Conservation (phyloP, 1,140 invertebrate species). For the Drosophila melanica region DNA sequence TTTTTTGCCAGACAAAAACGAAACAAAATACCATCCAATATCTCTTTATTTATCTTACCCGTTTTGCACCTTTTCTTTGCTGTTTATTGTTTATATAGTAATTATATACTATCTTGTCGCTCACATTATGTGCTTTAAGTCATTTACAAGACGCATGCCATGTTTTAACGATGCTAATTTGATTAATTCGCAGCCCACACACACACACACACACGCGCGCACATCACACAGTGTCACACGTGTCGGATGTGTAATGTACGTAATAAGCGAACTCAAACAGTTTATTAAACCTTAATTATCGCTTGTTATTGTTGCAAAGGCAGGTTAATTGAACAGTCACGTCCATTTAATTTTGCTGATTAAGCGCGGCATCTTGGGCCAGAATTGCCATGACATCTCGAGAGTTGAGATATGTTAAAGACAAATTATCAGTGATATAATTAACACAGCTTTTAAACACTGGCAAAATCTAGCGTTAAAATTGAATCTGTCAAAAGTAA, state of each 20-base stretch:
- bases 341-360: constrained; percentile 71
- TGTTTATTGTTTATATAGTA: constrained; percentile 40
- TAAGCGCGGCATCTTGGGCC: constrained; percentile 33
- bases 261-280: constrained; percentile 47
- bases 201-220: not conserved
- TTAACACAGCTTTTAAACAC: not conserved
- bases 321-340: constrained; percentile 66
- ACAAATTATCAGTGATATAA: not conserved
- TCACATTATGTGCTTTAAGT: constrained; percentile 44
- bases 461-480: too few species aligned
- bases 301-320: constrained; percentile 64
- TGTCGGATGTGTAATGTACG: constrained; percentile 68
- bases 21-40: not conserved
- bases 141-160: constrained; percentile 39
- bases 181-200: constrained; percentile 65
- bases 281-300: constrained; percentile 80
- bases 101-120: constrained; percentile 60
- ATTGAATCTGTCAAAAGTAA: too few species aligned
- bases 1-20: not conserved
- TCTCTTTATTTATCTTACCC: not conserved
- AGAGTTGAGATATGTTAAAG: constrained; percentile 6
- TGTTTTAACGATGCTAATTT: constrained; percentile 76
- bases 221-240: constrained; percentile 44
- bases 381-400: not conserved
- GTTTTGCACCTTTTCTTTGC: constrained; percentile 46